phyloP scores from a whole-genome alignment of 2,113 vertebrate genomes.

The Urocolius indicus region DNA sequence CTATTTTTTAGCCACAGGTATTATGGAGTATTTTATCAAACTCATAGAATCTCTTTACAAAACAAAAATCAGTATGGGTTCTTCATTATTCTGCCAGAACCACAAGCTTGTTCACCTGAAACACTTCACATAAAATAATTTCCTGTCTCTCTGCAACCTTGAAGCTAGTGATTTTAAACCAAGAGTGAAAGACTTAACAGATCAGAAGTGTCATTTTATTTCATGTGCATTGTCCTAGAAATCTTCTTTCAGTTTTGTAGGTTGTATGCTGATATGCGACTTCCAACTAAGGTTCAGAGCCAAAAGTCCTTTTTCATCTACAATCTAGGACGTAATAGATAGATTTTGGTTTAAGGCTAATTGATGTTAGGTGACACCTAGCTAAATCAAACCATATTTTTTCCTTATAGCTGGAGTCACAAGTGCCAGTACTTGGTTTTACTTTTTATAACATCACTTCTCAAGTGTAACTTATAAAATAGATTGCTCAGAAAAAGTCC shows the following conservation, averaged over 20 bases:
- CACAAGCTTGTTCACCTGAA: neutral
- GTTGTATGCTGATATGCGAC: neutral
- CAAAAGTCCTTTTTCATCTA: neutral
- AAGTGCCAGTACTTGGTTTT: neutral
- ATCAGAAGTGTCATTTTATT: neutral
- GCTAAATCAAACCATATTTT: neutral
- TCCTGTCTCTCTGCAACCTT: neutral
- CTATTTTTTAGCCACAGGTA: neutral
- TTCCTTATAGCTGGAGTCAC: neutral
- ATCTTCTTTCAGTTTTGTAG: neutral
- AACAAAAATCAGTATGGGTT: neutral
- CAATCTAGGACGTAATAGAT: neutral
- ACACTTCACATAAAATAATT: neutral
- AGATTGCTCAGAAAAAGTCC: neutral
- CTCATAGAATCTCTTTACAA: neutral
- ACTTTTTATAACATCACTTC: neutral
- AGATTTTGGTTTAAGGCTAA: neutral
- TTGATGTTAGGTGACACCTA: neutral
- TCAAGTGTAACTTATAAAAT: neutral
- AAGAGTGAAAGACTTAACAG: neutral
- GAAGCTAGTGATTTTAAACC: neutral
- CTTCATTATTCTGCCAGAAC: neutral
- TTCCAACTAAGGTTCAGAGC: neutral
- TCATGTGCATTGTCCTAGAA: neutral
- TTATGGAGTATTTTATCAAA: neutral